These are phyloP conservation scores for Parnassius mnemosyne DNA, from an alignment of 2,888 invertebrate genomes.

Conservation along the genomic window DNA sequence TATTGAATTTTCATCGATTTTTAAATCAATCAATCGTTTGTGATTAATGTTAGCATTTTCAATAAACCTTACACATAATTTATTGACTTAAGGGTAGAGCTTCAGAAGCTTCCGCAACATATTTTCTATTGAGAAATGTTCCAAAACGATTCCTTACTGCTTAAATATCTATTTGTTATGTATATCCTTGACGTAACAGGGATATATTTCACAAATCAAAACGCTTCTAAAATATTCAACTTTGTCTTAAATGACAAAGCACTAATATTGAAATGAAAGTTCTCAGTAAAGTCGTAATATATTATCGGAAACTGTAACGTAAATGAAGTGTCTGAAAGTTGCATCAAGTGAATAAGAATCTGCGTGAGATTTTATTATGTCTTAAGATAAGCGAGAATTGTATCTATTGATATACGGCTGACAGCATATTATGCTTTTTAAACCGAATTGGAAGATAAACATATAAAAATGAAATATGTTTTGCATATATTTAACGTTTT, in stretches of 20 bases:
- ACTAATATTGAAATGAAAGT: no score
- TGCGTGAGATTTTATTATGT: constrained; percentile 14
- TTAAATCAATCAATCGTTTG: constrained; percentile 46
- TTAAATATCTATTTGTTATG: constrained; percentile 12
- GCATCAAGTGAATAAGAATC: constrained; percentile 7
- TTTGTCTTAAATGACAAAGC: no score
- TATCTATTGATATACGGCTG: constrained; percentile 10
- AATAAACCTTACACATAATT: constrained; percentile 42
- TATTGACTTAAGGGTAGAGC: constrained; percentile 24
- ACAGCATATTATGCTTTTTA: constrained; percentile 7
- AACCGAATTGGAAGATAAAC: constrained; percentile 16
- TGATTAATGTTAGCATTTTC: constrained; percentile 66
- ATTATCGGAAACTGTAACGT: background rate
- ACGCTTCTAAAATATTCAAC: no score
- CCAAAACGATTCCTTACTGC: constrained; percentile 19
- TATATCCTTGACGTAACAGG: constrained; percentile 13
- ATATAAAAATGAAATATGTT: constrained; percentile 25
- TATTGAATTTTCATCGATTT: constrained; percentile 49
- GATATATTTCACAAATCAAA: constrained; percentile 16
- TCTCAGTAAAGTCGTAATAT: no score
- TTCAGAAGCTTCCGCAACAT: constrained; percentile 14
- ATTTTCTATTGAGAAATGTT: constrained; percentile 13
- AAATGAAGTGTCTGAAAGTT: constrained; percentile 23
- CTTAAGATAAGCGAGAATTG: constrained; percentile 21
- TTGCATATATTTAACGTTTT: constrained; percentile 30